Conservation (phyloP, 2,797 vertebrate species). For the Gastrophryne carolinensis region DNA sequence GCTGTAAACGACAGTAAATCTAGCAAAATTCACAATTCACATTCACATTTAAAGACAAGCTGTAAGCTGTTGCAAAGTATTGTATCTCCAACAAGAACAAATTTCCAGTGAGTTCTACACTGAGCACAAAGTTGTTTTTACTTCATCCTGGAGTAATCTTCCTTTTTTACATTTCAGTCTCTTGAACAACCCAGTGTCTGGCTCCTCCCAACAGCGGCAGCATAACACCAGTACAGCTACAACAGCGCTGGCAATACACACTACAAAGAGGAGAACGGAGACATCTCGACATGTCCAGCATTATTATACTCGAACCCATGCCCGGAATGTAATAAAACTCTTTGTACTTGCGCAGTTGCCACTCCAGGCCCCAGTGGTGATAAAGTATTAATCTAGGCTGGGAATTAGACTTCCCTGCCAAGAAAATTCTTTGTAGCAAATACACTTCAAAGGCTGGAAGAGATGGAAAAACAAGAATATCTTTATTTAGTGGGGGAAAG, state of each 20-base stretch:
- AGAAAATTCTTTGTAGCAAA: slow-evolving; percentile 31
- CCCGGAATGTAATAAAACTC: slow-evolving; percentile 35
- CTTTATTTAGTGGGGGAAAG: slow-evolving; percentile 11
- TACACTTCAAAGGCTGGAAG: slow-evolving; percentile 10
- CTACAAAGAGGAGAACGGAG: slow-evolving; percentile 6
- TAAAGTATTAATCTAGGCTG: slow-evolving; percentile 33
- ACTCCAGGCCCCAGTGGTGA: slow-evolving; percentile 10
- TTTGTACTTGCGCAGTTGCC: slow-evolving; percentile 22
- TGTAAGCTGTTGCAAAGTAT: no score
- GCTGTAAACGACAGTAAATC: no score
- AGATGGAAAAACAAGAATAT: slow-evolving; percentile 25
- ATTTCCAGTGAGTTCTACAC: no score
- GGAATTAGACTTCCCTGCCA: slow-evolving; percentile 34
- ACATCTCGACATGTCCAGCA: not conserved
- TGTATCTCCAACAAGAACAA: no score
- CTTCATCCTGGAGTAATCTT: no score
- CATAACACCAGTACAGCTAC: not conserved
- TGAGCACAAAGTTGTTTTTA: no score
- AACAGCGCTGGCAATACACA: slow-evolving; percentile 14
- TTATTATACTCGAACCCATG: slow-evolving; percentile 19
- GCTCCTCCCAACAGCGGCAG: not conserved
- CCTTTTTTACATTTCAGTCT: no score
- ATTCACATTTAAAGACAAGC: no score
- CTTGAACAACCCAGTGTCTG: not conserved
- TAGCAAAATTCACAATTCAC: no score